Percentiles rank a stretch among this genome's conserved stretches.
Evolutionary conservation across 2,888 invertebrate species (phyloP).

Genomic region (Rotaria socialis): DNA sequence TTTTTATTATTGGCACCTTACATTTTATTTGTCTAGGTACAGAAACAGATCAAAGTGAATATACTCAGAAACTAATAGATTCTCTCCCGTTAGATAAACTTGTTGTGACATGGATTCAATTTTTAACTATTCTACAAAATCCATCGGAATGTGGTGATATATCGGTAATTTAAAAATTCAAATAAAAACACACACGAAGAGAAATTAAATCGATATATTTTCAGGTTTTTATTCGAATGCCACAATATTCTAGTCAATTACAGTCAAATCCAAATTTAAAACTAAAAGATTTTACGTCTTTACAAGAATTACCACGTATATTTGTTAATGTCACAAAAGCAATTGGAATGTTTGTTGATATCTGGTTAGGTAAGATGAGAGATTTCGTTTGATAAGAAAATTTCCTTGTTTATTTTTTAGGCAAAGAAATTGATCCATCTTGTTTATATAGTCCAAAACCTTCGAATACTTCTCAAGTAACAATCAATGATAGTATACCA

Average conservation of each 20-base stretch:
- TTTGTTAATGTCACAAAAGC: slow-evolving; percentile 30
- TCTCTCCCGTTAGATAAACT: slow-evolving; percentile 1
- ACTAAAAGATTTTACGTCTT: slow-evolving; percentile 28
- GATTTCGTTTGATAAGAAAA: not conserved
- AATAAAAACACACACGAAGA: not conserved
- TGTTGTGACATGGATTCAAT: slow-evolving; percentile 2
- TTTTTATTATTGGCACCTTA: not conserved
- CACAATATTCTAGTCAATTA: not conserved
- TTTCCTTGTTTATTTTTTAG: not conserved
- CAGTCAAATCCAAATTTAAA: not conserved
- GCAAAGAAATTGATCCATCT: not conserved
- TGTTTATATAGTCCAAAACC: slow-evolving; percentile 29
- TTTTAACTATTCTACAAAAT: slow-evolving; percentile 34
- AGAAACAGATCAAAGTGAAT: slow-evolving; percentile 35
- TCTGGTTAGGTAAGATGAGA: slow-evolving; percentile 11
- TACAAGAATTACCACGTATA: slow-evolving; percentile 29
- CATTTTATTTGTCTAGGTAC: not conserved
- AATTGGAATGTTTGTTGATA: slow-evolving; percentile 24
- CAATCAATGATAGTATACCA: not conserved
- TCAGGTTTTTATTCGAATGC: slow-evolving; percentile 31
- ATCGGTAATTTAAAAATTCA: not conserved
- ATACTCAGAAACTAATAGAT: slow-evolving; percentile 11
- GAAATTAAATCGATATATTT: not conserved
- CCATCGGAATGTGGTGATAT: slow-evolving; percentile 31
- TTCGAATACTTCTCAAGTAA: not conserved